Percentiles rank a stretch among this genome's conserved stretches.
These are phyloP conservation scores for Eupithecia vulgata DNA, from an alignment of 2,888 invertebrate genomes.

Conservation along the genomic window DNA sequence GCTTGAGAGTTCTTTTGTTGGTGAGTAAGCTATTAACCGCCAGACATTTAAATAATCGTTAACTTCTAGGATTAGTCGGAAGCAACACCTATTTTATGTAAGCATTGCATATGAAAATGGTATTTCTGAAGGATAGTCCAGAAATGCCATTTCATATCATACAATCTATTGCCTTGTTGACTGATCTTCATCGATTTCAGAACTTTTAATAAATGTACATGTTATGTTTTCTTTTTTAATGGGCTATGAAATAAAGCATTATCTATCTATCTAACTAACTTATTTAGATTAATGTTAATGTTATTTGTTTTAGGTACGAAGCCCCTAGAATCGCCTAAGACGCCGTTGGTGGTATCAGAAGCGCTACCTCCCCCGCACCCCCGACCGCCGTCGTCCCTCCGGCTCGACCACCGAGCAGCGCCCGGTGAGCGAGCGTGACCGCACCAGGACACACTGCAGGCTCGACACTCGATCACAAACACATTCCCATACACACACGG, in stretches of 20 bases:
- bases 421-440: constrained; percentile 84
- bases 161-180: background rate
- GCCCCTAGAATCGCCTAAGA: constrained; percentile 93
- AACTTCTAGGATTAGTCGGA: background rate
- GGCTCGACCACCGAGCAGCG: constrained; percentile 83
- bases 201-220: background rate
- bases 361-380: constrained; percentile 77
- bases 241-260: no score
- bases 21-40: constrained; percentile 55
- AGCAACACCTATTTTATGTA: no score
- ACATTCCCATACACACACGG: constrained; percentile 64
- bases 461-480: constrained; percentile 58
- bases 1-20: constrained; percentile 94
- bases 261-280: no score
- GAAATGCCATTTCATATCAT: background rate
- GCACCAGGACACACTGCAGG: constrained; percentile 73
- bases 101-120: no score
- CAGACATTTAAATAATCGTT: background rate
- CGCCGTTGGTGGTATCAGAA: constrained; percentile 86
- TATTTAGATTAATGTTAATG: no score
- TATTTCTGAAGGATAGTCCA: no score
- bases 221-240: no score
- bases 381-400: constrained; percentile 78
- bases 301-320: constrained; percentile 82
- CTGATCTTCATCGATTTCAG: background rate